Conservation (phyloP, 2,113 vertebrate genomes). For the Marmota monax region DNA sequence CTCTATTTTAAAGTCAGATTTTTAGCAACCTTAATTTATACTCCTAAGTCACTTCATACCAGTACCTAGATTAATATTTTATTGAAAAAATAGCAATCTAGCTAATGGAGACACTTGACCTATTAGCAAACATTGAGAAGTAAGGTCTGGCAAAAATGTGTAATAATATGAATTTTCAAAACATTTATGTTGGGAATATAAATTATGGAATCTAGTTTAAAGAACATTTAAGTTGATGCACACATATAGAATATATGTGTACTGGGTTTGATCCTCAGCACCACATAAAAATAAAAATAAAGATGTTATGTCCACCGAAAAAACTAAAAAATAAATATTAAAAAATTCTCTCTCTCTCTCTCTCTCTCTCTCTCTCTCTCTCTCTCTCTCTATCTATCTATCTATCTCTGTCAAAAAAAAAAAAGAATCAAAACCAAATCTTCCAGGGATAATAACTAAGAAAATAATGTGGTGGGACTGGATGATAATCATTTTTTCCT, state of each 20-base stretch:
- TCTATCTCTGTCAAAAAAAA: too few species aligned
- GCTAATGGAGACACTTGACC: fast-evolving
- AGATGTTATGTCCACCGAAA: too few species aligned
- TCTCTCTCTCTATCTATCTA: too few species aligned
- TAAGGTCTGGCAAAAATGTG: background rate
- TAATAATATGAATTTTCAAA: background rate
- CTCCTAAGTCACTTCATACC: background rate
- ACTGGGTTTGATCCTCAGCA: too few species aligned
- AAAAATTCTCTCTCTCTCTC: too few species aligned
- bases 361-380: too few species aligned
- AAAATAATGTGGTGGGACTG: background rate
- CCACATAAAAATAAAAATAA: too few species aligned
- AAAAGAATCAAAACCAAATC: background rate
- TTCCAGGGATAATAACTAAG: background rate
- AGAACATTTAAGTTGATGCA: background rate
- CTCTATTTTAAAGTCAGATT: background rate
- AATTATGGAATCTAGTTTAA: background rate
- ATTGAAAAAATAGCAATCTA: background rate
- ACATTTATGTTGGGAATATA: background rate
- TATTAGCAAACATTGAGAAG: background rate
- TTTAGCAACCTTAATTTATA: background rate
- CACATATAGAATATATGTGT: background rate
- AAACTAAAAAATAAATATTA: too few species aligned
- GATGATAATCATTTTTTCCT: background rate
- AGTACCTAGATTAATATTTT: background rate